These are phyloP conservation scores for Lamproptera curius DNA, from an alignment of 2,888 invertebrate genomes.

Conservation along the genomic window DNA sequence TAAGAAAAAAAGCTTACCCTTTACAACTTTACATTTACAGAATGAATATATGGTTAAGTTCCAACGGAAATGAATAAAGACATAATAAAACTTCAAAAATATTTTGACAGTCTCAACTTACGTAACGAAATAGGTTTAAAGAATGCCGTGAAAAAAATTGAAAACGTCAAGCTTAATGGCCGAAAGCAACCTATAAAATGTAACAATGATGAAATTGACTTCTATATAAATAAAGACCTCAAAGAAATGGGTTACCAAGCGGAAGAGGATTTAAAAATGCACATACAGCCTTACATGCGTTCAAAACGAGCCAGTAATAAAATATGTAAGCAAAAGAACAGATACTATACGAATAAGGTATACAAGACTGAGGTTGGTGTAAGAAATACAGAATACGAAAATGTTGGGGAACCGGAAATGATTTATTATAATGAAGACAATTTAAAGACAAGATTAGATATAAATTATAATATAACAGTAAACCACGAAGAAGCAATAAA, in stretches of 20 bases:
- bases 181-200: slow-evolving; percentile 1
- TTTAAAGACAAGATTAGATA: slow-evolving; percentile 6
- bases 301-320: not conserved
- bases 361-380: not conserved
- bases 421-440: too few species aligned
- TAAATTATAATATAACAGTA: slow-evolving; percentile 15
- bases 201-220: slow-evolving; percentile 15
- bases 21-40: too few species aligned
- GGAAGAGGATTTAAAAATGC: not conserved
- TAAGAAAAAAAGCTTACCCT: too few species aligned
- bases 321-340: slow-evolving; percentile 1
- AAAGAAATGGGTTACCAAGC: not conserved
- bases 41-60: not conserved
- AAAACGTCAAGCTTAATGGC: slow-evolving; percentile 29
- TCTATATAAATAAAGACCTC: not conserved
- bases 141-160: slow-evolving; percentile 26
- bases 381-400: too few species aligned
- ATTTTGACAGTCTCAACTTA: slow-evolving; percentile 47
- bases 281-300: not conserved
- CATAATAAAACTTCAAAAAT: slow-evolving; percentile 49
- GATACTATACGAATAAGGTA: not conserved
- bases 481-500: slow-evolving; percentile 18
- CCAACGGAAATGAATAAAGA: slow-evolving; percentile 43
- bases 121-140: slow-evolving; percentile 50
- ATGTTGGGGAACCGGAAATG: too few species aligned